Base-by-base conservation (phyloP, 2,113 vertebrate species). In the Cranoglanis bouderius region DNA sequence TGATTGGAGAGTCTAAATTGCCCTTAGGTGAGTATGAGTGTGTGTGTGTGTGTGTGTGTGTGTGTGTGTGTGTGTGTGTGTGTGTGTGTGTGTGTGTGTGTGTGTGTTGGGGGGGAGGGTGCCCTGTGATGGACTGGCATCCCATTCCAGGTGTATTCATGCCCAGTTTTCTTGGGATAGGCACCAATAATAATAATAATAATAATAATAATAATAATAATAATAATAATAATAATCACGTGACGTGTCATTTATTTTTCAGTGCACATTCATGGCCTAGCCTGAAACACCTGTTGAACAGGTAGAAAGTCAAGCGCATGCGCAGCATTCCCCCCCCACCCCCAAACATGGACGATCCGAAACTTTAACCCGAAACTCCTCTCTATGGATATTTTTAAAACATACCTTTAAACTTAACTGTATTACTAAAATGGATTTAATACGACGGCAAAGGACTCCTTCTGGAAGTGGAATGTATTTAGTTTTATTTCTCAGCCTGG, bases 231-330 rank as follows among this genome's bases (percentile, higher is more conserved):
- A 40, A 9, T 70, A 4, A 70, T 32, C 51, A 59, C 29, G n/a
- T 32, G 6, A 35, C 8, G 14, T 81, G 26, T 10, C 38, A 10
- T 32, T n/a, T n/a, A n/a, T n/a, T n/a, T n/a, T n/a, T n/a, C n/a
- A n/a, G n/a, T n/a, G n/a, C n/a, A 19, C 1, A 18, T 32, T 8
- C 51, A 29, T 24, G 18, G 32, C 26, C 18, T 12, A 5, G 19
- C 55, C 61, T 85, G 61, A 65, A 53, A 51, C 84, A 72, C 84
- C 63, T 85, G 65, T 72, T 35, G 3, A 67, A 85, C 84, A 85
- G 84, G 84, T 85, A 29, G 7, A 1, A 46, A 6, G 7, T 3
- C 12, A 6, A 49, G 46, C 84, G 63, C 84, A 85, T 85, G 84
- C 63, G 84, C 63, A 24, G 2, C n/a, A n/a, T n/a, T n/a, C n/a